Evolutionary conservation across 1,140 invertebrate genomes (phyloP), one percentile per base, ranked within the genome.

Genomic region (Patella vulgata): DNA sequence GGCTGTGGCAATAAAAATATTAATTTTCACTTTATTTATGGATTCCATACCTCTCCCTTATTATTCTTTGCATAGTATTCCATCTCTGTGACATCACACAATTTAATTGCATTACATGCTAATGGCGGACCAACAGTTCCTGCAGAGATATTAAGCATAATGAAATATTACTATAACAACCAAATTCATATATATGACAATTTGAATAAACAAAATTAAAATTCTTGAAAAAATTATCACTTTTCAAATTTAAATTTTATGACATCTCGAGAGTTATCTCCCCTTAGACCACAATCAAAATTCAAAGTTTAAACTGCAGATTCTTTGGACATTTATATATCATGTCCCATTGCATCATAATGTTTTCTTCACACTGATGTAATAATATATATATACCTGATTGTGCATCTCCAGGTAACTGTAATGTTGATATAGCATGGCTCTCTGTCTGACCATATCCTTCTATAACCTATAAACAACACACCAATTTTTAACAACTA

Each of bases 371-470:
- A n/a, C n/a, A n/a, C n/a, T n/a, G n/a, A n/a, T n/a, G n/a, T n/a
- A n/a, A 36, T 0, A 42, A 31, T 40, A 19, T 40, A 40, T 21
- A 71, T 55, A 75, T 74, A 83, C 95, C 94, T 53, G 93, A 91
- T 33, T 90, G 88, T 80, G 90, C 88, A 81, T 98, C 96, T 11
- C 94, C 94, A 86, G 95, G 93, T 63, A 97, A 89, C 6, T 94
- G 96, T 5, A 97, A 85, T 19, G 94, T 93, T 28, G 95, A 91
- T n/a, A 95, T 94, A 57, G 95, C 96, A 46, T 91, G 91, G 79
- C 94, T 96, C 84, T 99, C 97, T 4, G 97, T 99, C 86, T 98
- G 96, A 0, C 97, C 97, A 84, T 99, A 99, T 17, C 97, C 96
- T 87, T 98, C 95, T 33, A 75, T 51, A 51, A 82, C 74, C 82